These are phyloP conservation scores for Enteromius argenteus DNA, from an alignment of 2,797 vertebrate species.

Conservation along the genomic window DNA sequence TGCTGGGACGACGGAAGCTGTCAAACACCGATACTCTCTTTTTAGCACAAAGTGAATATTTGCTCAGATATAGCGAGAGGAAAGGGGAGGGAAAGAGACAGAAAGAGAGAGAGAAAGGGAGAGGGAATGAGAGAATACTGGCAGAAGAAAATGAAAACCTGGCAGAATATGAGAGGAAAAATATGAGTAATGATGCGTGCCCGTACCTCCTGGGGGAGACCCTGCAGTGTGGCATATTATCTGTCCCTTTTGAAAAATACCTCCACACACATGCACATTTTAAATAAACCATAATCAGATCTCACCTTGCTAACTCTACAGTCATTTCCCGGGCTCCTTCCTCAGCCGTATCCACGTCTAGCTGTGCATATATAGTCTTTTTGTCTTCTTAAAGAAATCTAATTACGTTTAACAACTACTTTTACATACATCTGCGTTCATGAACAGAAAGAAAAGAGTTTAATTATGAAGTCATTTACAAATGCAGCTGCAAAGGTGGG, in stretches of 20 bases:
- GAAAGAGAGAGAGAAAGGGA: background rate
- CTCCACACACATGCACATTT: constrained; percentile 48
- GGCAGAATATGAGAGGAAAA: constrained; percentile 48
- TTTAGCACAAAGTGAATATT: constrained; percentile 61
- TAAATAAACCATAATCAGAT: constrained; percentile 60
- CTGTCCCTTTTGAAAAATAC: constrained; percentile 54
- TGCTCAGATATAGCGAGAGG: constrained; percentile 48
- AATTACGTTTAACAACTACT: constrained; percentile 39
- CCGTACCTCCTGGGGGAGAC: constrained; percentile 42
- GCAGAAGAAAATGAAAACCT: constrained; percentile 53
- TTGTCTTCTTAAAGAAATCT: constrained; percentile 40
- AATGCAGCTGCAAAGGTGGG: constrained; percentile 27
- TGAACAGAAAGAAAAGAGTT: constrained; percentile 9
- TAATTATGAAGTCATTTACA: constrained; percentile 29
- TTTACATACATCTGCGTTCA: constrained; percentile 32
- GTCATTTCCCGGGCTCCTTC: constrained; percentile 29
- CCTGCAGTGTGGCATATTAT: constrained; percentile 55
- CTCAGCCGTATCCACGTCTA: constrained; percentile 7
- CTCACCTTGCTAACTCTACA: constrained; percentile 46
- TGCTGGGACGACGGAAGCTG: constrained; percentile 45
- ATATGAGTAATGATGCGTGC: constrained; percentile 56
- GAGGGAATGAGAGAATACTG: background rate
- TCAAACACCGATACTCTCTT: constrained; percentile 53
- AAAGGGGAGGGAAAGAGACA: constrained; percentile 26
- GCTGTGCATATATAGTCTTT: constrained; percentile 38